Conservation (phyloP, 2,797 vertebrate genomes). For the Moxostoma hubbsi region DNA sequence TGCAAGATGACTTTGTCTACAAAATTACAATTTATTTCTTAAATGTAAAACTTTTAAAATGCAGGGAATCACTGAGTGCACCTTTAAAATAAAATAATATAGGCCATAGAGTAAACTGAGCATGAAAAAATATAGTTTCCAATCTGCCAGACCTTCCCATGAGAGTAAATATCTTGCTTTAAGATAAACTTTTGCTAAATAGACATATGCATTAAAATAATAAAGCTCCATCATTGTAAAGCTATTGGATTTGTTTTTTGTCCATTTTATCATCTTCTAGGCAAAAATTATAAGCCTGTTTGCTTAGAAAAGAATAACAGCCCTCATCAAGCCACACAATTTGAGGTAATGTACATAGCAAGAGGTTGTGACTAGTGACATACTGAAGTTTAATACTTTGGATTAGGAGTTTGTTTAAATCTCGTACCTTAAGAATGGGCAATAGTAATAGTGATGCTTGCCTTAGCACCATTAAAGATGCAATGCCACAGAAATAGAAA, state of each 20-base stretch:
- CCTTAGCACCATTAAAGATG: neutral
- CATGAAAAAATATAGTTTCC: neutral
- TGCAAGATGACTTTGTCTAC: no score
- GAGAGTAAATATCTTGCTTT: slow-evolving; percentile 6
- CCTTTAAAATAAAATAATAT: slow-evolving; percentile 13
- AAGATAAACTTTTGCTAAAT: neutral
- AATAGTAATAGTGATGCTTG: neutral
- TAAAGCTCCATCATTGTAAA: neutral
- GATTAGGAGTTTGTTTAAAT: no score
- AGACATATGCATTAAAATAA: neutral
- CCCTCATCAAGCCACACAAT: neutral
- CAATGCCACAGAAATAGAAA: neutral
- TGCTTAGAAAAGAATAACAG: neutral
- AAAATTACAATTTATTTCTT: no score
- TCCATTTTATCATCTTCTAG: neutral
- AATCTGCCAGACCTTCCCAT: neutral
- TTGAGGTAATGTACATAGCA: neutral
- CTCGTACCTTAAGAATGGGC: neutral
- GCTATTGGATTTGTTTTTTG: neutral
- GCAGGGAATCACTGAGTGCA: no score
- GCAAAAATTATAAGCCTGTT: neutral
- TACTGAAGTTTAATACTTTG: no score
- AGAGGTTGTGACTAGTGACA: no score
- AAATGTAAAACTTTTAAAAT: no score
- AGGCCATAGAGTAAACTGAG: neutral